A percentile compares a stretch with the other conserved stretches of the same genome.
These are phyloP conservation scores for Pilophorus perplexus DNA, from an alignment of 2,888 invertebrate species.

Conservation along the genomic window DNA sequence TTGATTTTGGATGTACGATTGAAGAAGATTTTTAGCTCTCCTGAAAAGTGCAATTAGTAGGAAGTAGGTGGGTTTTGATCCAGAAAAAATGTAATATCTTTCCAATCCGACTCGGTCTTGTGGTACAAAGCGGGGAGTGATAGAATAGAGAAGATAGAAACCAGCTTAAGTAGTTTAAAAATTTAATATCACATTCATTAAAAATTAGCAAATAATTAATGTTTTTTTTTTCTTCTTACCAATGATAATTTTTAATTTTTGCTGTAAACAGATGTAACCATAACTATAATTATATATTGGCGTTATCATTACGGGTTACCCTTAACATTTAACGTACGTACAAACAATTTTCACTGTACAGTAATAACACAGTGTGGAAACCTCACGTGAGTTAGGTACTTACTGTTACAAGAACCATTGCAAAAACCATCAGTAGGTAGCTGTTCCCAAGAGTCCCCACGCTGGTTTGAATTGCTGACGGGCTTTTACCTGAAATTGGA, in stretches of 20 bases:
- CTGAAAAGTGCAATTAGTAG: no score
- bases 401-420: constrained; percentile 30
- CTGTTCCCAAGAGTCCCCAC: constrained; percentile 36
- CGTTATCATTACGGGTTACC: constrained; percentile 3
- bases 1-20: no score
- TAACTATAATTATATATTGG: constrained; percentile 14
- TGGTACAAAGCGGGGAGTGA: no score
- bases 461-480: constrained; percentile 42
- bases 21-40: no score
- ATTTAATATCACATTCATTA: constrained; percentile 25
- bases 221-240: constrained; percentile 4
- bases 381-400: constrained; percentile 15
- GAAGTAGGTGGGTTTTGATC: no score
- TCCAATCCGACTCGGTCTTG: no score
- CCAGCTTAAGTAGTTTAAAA: no score
- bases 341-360: constrained; percentile 6
- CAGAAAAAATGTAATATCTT: no score
- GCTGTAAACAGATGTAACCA: no score
- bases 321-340: background rate
- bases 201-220: background rate
- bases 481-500: constrained; percentile 38
- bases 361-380: constrained; percentile 6
- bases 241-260: background rate
- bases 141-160: no score
- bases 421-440: constrained; percentile 24